Percentiles rank a stretch among this genome's conserved stretches.
Evolutionary conservation across 92 coral and sea anemone genomes (phyloP).

Genomic region (Actinernus sp.): DNA sequence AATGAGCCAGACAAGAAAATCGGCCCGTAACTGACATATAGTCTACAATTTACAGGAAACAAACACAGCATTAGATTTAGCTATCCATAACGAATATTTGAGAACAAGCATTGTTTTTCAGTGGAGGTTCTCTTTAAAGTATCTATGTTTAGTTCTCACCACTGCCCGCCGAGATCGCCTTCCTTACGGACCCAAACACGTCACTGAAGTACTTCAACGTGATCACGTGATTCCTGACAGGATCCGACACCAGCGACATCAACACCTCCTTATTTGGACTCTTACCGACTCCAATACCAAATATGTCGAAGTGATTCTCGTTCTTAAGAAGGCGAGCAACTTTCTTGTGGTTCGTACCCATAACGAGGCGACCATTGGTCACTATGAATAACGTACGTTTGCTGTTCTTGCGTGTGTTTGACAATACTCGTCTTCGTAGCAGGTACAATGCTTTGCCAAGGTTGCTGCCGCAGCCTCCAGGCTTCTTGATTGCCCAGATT

Average conservation of each 20-base stretch:
- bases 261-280: conserved; percentile 45
- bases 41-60: no score
- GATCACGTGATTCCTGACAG: conserved; percentile 62
- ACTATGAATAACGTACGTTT: conserved; percentile 69
- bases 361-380: conserved; percentile 57
- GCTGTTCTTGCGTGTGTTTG: conserved; percentile 44
- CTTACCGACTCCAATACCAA: conserved; percentile 70
- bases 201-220: conserved; percentile 52
- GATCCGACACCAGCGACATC: conserved; percentile 61
- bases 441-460: conserved; percentile 60
- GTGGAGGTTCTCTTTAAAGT: no score
- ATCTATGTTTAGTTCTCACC: no score
- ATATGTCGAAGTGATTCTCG: conserved; percentile 56
- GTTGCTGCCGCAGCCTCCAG: conserved; percentile 70
- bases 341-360: conserved; percentile 67
- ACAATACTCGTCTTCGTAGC: conserved; percentile 46
- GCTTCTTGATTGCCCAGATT: conserved; percentile 43
- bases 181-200: conserved; percentile 66
- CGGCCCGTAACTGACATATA: no score
- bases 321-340: conserved; percentile 53
- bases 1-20: no score
- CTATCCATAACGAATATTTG: no score
- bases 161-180: conserved; percentile 35
- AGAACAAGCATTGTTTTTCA: no score
- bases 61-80: no score